phyloP scores from a whole-genome alignment of 2,797 vertebrate genomes.

The Nyctalus aviator region DNA sequence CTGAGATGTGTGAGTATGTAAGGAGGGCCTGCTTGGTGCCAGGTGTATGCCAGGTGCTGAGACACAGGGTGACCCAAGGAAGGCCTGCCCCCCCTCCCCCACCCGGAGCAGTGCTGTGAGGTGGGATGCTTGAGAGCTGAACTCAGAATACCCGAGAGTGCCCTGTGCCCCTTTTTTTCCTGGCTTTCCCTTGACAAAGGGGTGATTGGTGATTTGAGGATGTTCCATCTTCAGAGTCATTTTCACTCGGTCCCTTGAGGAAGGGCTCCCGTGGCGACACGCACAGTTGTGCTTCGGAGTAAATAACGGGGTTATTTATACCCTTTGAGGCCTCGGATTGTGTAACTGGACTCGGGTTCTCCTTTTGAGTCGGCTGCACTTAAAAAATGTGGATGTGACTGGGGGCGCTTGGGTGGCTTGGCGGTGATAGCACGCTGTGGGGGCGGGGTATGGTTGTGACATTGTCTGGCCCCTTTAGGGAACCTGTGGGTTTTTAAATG shows the following conservation, averaged over 20 bases:
- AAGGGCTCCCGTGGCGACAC: background rate
- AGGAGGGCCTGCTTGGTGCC: background rate
- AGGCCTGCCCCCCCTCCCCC: background rate
- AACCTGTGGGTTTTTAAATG: conserved; percentile 79
- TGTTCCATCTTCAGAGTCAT: background rate
- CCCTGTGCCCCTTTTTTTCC: background rate
- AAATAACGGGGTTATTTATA: background rate
- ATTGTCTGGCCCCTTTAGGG: conserved; percentile 73
- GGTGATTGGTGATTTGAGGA: background rate
- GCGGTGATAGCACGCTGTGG: background rate
- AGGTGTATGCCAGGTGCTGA: background rate
- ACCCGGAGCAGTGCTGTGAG: background rate
- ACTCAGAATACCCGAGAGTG: background rate
- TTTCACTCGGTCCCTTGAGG: background rate
- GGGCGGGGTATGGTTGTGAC: conserved; percentile 63
- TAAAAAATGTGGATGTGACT: conserved; percentile 4
- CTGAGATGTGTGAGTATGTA: background rate
- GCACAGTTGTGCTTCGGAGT: background rate
- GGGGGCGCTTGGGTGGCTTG: background rate
- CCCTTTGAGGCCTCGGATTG: background rate
- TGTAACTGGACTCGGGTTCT: conserved; percentile 23
- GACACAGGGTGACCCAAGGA: background rate
- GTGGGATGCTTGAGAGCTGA: background rate
- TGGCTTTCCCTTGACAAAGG: conserved; percentile 29
- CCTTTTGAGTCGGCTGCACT: conserved; percentile 14